Evolutionary conservation across 2,113 vertebrate genomes (phyloP).

Genomic region (Eudyptes chrysolophus): DNA sequence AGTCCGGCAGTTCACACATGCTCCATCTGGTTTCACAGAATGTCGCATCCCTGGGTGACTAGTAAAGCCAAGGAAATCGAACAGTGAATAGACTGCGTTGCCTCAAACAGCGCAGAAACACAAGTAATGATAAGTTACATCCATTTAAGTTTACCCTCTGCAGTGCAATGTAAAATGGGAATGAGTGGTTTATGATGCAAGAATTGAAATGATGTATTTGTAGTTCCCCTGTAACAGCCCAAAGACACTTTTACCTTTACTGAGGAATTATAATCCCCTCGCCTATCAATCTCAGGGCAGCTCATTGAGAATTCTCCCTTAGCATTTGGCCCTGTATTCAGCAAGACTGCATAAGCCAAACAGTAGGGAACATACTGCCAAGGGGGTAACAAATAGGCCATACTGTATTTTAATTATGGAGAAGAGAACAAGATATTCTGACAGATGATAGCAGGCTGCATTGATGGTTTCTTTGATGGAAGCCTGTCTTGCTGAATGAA

Average conservation of each 20-base stretch:
- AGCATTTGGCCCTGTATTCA: not conserved
- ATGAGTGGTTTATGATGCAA: not conserved
- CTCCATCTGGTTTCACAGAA: conserved; percentile 34
- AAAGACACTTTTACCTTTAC: not conserved
- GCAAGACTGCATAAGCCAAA: not conserved
- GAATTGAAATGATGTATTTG: not conserved
- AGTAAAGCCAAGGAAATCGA: conserved; percentile 31
- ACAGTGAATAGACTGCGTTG: not conserved
- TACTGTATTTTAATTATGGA: conserved; percentile 11
- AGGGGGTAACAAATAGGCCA: not conserved
- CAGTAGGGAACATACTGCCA: not conserved
- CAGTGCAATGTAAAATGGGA: not conserved
- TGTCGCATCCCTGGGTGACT: not conserved
- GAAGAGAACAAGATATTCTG: conserved; percentile 6
- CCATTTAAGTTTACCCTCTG: not conserved
- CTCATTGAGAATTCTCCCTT: not conserved
- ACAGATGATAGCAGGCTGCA: conserved; percentile 22
- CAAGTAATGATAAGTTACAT: not conserved
- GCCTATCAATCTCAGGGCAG: not conserved
- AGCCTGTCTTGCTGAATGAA: conserved; percentile 32
- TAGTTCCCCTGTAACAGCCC: not conserved
- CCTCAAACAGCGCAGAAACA: not conserved
- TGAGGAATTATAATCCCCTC: not conserved
- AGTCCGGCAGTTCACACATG: not conserved
- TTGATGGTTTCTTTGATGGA: conserved; percentile 40